These are phyloP conservation scores for Megalonaias nervosa DNA, from an alignment of 1,140 invertebrate genomes.

Conservation along the genomic window DNA sequence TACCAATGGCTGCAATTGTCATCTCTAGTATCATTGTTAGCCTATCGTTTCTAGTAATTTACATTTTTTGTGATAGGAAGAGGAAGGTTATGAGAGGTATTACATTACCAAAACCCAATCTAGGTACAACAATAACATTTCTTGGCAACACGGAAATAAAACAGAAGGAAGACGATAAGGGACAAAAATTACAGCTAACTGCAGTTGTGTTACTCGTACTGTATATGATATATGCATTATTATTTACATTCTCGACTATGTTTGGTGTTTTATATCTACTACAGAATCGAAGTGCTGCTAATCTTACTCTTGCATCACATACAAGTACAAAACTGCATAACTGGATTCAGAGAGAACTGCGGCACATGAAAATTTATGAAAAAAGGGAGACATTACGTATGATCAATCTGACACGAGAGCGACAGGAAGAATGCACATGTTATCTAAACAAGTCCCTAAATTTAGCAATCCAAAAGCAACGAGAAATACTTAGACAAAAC, in stretches of 20 bases:
- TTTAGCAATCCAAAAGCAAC: constrained; percentile 31
- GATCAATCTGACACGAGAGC: constrained; percentile 43
- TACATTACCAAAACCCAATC: constrained; percentile 25
- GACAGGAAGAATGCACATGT: constrained; percentile 49
- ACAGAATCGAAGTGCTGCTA: constrained; percentile 37
- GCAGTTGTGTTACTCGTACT: constrained; percentile 44
- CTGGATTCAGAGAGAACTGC: constrained; percentile 41
- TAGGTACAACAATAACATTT: constrained; percentile 25
- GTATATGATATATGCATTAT: constrained; percentile 55
- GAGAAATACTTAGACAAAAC: constrained; percentile 26
- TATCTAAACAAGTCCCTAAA: constrained; percentile 48
- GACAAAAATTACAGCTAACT: constrained; percentile 30
- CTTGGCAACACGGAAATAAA: constrained; percentile 34
- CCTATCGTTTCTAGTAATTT: constrained; percentile 33
- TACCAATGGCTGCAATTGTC: constrained; percentile 45
- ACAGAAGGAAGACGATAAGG: constrained; percentile 23
- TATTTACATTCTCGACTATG: constrained; percentile 59
- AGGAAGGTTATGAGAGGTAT: constrained; percentile 12
- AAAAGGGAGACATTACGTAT: constrained; percentile 41
- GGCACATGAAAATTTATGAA: constrained; percentile 50
- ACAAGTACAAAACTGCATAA: constrained; percentile 42
- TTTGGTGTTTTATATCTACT: constrained; percentile 53
- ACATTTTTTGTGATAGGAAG: constrained; percentile 18
- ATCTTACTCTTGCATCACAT: constrained; percentile 46
- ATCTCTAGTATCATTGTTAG: constrained; percentile 36